A percentile compares a stretch with the other conserved stretches of the same genome.
Evolutionary conservation across 2,113 vertebrate species (phyloP).

Genomic region (Cebus imitator): DNA sequence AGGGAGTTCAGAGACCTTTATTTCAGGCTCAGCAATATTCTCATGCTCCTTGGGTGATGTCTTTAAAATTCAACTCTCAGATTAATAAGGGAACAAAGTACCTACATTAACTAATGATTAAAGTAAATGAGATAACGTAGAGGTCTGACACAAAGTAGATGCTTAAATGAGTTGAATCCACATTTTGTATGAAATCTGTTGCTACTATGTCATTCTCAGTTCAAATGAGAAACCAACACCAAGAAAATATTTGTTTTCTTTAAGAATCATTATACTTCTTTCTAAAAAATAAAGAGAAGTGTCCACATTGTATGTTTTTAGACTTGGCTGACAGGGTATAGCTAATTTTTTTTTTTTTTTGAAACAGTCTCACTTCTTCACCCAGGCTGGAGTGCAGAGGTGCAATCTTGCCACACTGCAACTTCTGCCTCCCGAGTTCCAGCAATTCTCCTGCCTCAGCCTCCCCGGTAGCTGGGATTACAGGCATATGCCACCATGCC

Average conservation of each 20-base stretch:
- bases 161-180: neutral
- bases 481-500: too few species aligned
- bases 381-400: too few species aligned
- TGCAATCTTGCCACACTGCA: too few species aligned
- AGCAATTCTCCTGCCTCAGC: too few species aligned
- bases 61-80: neutral
- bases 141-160: neutral
- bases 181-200: neutral
- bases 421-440: too few species aligned
- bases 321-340: neutral
- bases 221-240: neutral
- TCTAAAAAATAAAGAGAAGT: constrained; percentile 4
- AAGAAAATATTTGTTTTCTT: neutral
- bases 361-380: too few species aligned
- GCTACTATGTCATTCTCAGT: neutral
- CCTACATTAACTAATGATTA: neutral
- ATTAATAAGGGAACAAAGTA: constrained; percentile 11
- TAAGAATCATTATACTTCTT: neutral
- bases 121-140: neutral
- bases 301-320: neutral
- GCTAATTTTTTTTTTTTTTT: neutral
- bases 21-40: neutral
- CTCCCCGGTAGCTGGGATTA: too few species aligned
- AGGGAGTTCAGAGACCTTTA: neutral
- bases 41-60: neutral